phyloP scores from a whole-genome alignment of 2,888 invertebrate genomes.

The Lydus trimaculatus region DNA sequence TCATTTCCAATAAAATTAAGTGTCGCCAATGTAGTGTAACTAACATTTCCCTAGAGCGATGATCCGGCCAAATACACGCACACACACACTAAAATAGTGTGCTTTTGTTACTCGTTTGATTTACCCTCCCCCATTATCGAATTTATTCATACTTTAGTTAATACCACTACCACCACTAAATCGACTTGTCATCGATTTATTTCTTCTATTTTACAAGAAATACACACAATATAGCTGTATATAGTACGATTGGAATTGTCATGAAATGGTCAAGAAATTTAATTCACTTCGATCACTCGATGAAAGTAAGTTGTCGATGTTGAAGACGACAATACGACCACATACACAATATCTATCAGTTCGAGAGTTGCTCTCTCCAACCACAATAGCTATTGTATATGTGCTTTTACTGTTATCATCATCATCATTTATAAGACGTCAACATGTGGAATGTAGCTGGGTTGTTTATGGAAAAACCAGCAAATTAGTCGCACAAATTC shows the following conservation, averaged over 20 bases:
- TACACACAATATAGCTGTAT: conserved; percentile 3
- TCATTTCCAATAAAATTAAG: conserved; percentile 20
- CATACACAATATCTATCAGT: conserved; percentile 21
- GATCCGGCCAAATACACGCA: conserved; percentile 2
- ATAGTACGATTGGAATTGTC: conserved; percentile 1
- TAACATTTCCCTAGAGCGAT: conserved; percentile 18
- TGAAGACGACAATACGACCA: conserved; percentile 6
- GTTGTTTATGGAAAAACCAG: not conserved
- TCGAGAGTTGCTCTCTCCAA: conserved; percentile 40
- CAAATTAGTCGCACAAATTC: not conserved
- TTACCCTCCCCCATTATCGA: not conserved
- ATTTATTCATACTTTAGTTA: conserved; percentile 16
- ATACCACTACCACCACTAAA: too few relatives aligned
- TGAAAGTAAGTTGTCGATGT: conserved; percentile 15
- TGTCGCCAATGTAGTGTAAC: conserved; percentile 25
- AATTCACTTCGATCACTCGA: conserved; percentile 26
- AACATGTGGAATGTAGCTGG: not conserved
- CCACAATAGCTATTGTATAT: conserved; percentile 47
- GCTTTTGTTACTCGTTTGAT: conserved; percentile 7
- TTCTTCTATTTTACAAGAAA: not conserved
- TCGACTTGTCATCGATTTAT: not conserved
- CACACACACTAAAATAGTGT: conserved; percentile 11
- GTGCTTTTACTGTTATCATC: conserved; percentile 39
- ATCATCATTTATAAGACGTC: not conserved
- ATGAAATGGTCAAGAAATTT: conserved; percentile 23